These are phyloP conservation scores for Lamellibrachia luymesi DNA, from an alignment of 1,140 invertebrate species.

Conservation along the genomic window DNA sequence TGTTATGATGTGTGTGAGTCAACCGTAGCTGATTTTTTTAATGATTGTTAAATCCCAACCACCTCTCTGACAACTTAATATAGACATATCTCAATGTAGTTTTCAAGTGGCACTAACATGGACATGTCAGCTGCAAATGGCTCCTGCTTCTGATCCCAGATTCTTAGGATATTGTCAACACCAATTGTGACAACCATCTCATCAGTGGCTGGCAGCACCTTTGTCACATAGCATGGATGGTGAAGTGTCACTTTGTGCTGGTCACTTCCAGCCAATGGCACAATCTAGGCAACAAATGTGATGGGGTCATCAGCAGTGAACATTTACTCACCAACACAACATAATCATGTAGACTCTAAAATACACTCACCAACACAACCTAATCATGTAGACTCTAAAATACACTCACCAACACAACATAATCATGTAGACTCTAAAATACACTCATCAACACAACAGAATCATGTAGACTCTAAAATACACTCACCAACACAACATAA, in stretches of 20 bases:
- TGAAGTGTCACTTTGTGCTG: background rate
- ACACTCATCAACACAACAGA: too few species aligned
- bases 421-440: background rate
- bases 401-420: too few species aligned
- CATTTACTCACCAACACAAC: too few species aligned
- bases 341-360: background rate
- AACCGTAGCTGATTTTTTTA: background rate
- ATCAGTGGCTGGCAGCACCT: background rate
- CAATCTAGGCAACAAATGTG: background rate
- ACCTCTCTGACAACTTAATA: background rate
- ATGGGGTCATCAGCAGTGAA: background rate
- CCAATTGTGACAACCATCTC: slow-evolving; percentile 10
- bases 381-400: too few species aligned
- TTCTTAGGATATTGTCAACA: slow-evolving; percentile 13
- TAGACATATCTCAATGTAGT: background rate
- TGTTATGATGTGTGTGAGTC: background rate
- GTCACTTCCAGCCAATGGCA: background rate
- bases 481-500: too few species aligned
- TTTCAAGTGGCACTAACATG: background rate
- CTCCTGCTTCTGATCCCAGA: slow-evolving; percentile 13
- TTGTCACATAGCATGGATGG: background rate
- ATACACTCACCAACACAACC: too few species aligned
- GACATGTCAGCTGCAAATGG: slow-evolving; percentile 13
- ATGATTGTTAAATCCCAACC: background rate
- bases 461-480: too few species aligned